Evolutionary conservation across 1,140 invertebrate species (phyloP), one percentile per base, ranked within the genome.

Genomic region (Sarcophaga peregrina): DNA sequence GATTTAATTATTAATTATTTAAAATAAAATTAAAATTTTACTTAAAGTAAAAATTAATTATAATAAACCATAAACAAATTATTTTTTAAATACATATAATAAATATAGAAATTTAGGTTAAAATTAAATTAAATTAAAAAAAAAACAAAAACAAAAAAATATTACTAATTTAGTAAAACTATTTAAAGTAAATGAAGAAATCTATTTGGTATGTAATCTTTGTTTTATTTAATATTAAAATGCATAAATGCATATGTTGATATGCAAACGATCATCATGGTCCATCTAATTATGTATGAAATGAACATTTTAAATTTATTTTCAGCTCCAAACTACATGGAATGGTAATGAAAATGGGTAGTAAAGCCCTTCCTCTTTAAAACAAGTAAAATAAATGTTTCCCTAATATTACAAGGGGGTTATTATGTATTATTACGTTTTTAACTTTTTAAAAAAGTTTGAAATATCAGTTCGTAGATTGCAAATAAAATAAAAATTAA

Each of bases 121-220:
- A n/a, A n/a, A 68, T 68, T 52, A 52, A 52, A 9, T 8, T 50
- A 10, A 52, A 10, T 3, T 5, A 58, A 13, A 58, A n/a, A 58
- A 58, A n/a, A 58, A 15, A 74, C 45, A 73, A 45, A 75, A 50
- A n/a, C n/a, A 50, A 20, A 78, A 78, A 78, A 20, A 8, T 20
- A 52, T 78, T 78, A 47, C 47, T 78, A 78, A 78, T 78, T 78
- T 78, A 78, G 75, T 78, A 50, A 78, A 52, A 52, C 75, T n/a
- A 78, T 78, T 76, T 47, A 76, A 76, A 78, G 47, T 50, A 78
- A 78, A 68, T 9, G n/a, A 78, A 48, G 25, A 52, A 78, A 78
- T 50, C 47, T 78, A 78, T 78, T 78, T 78, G 75, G 50, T 78
- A 78, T 47, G 25, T 37, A 4, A 37, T 2, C 1, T 37, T 37